A percentile compares a stretch with the other conserved stretches of the same genome.
Evolutionary conservation across 2,113 vertebrate species (phyloP).

Genomic region (Scalopus aquaticus): DNA sequence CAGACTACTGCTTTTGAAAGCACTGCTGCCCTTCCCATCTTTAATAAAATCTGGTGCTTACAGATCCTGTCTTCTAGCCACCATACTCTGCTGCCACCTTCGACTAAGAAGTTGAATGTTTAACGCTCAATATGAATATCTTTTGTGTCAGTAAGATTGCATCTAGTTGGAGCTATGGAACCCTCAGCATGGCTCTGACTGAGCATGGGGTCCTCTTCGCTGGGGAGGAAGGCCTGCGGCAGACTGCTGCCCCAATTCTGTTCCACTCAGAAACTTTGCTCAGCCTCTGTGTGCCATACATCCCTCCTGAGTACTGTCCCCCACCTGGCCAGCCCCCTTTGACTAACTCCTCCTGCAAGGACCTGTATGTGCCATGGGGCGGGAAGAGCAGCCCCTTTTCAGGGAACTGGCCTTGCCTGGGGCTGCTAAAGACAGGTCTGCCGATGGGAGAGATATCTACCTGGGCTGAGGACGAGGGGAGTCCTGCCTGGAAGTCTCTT

Average conservation of each 20-base stretch:
- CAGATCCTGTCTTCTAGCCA: background rate
- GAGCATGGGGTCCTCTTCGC: background rate
- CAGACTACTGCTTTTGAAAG: background rate
- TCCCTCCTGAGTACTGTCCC: no score
- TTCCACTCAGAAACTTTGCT: background rate
- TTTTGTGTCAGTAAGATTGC: background rate
- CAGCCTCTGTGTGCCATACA: background rate
- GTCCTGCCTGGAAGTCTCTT: background rate
- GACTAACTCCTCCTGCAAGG: background rate
- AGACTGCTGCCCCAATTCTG: accelerated
- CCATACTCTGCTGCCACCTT: background rate
- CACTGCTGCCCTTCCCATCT: background rate
- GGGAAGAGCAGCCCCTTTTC: background rate
- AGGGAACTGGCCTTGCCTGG: background rate
- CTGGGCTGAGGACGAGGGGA: background rate
- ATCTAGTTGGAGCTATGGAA: background rate
- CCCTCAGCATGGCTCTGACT: background rate
- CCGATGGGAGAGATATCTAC: background rate
- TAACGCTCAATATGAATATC: background rate
- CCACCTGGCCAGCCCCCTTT: background rate
- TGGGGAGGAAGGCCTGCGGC: background rate
- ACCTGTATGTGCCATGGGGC: background rate
- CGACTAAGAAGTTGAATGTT: background rate
- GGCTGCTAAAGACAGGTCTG: background rate
- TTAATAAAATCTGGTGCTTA: background rate